These are phyloP conservation scores for Arizona elegans DNA, from an alignment of 2,113 vertebrate species.

Conservation along the genomic window DNA sequence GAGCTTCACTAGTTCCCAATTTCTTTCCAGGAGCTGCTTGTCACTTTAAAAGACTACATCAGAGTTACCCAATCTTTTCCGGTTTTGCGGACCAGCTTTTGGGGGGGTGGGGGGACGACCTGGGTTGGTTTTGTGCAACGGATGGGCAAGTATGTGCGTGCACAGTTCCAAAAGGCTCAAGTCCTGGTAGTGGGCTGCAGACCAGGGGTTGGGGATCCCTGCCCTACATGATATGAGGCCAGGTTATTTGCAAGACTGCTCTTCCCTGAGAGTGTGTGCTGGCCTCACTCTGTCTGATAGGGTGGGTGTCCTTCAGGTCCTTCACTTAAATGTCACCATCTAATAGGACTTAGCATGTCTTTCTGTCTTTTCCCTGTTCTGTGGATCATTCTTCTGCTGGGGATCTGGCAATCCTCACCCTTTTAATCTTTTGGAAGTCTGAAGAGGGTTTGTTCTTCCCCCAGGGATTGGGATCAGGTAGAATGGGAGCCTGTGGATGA, in stretches of 20 bases:
- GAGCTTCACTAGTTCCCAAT: not conserved
- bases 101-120: accelerated
- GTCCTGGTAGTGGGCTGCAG: not conserved
- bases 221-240: not conserved
- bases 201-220: not conserved
- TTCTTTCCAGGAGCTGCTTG: not conserved
- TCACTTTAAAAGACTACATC: not conserved
- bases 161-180: not conserved
- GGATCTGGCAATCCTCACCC: not conserved
- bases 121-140: not conserved
- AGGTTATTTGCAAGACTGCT: not conserved
- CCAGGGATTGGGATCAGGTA: not conserved
- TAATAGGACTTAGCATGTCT: not conserved
- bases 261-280: not conserved
- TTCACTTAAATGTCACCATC: not conserved
- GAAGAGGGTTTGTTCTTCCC: not conserved
- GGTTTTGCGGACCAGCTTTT: not conserved
- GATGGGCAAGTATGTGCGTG: not conserved
- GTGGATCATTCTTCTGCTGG: not conserved
- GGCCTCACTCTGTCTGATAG: not conserved
- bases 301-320: not conserved
- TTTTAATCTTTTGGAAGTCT: not conserved
- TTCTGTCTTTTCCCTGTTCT: not conserved
- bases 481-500: not conserved
- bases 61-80: not conserved